Evolutionary conservation across 2,888 invertebrate genomes (phyloP).

Genomic region (Zygaena filipendulae): DNA sequence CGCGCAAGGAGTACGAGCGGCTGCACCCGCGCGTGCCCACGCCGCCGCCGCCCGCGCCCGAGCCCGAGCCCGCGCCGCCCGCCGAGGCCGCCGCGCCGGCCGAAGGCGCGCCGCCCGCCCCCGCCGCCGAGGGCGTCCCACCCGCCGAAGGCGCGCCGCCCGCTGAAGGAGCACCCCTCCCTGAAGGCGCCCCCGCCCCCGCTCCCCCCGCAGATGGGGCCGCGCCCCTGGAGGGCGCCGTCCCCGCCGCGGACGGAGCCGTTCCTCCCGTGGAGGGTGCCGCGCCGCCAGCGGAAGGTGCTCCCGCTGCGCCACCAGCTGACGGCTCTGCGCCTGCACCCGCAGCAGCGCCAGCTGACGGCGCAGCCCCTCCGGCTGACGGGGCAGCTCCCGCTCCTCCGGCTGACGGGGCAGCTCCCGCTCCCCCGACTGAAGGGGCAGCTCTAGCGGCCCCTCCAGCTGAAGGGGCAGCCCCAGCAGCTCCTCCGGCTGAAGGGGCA

Average conservation of each 20-base stretch:
- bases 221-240: slow-evolving; percentile 29
- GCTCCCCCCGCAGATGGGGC: slow-evolving; percentile 25
- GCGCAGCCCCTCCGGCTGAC: slow-evolving; percentile 20
- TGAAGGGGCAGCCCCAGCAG: slow-evolving; percentile 23
- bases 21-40: slow-evolving; percentile 28
- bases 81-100: slow-evolving; percentile 19
- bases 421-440: slow-evolving; percentile 33
- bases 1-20: slow-evolving; percentile 32
- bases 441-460: slow-evolving; percentile 23
- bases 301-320: slow-evolving; percentile 27
- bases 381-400: slow-evolving; percentile 16
- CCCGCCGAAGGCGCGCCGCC: slow-evolving; percentile 12
- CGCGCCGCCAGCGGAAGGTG: slow-evolving; percentile 4
- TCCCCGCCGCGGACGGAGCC: slow-evolving; percentile 27
- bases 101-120: slow-evolving; percentile 19
- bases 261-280: slow-evolving; percentile 23
- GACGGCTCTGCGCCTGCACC: slow-evolving; percentile 27
- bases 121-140: slow-evolving; percentile 11
- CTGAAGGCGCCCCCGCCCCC: slow-evolving; percentile 17
- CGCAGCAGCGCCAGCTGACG: slow-evolving; percentile 22
- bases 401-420: slow-evolving; percentile 19
- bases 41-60: slow-evolving; percentile 21
- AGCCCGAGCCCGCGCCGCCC: slow-evolving; percentile 22
- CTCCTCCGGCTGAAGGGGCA: slow-evolving; percentile 27
- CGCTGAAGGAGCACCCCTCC: slow-evolving; percentile 21